Evolutionary conservation across 2,888 invertebrate genomes (phyloP).

Genomic region (Aproaerema taeniolella): DNA sequence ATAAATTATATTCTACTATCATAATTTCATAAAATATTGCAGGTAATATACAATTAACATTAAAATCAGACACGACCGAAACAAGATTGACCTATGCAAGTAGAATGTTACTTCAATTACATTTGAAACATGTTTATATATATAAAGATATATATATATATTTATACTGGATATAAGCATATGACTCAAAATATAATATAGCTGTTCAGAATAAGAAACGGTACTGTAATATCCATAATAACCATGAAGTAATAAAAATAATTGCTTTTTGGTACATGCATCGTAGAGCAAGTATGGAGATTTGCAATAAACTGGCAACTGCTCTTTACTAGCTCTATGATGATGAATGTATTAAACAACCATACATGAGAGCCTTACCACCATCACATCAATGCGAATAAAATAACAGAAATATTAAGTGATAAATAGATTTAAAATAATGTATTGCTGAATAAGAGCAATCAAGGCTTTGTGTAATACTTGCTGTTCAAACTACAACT

Average conservation of each 20-base stretch:
- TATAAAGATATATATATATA: no score
- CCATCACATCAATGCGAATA: slow-evolving; percentile 27
- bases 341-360: slow-evolving; percentile 42
- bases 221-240: slow-evolving; percentile 41
- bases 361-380: slow-evolving; percentile 49
- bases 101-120: slow-evolving; percentile 32
- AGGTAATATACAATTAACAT: slow-evolving; percentile 44
- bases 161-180: no score
- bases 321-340: slow-evolving; percentile 24
- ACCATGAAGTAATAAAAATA: no score
- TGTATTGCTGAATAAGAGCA: slow-evolving; percentile 1
- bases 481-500: slow-evolving; percentile 10
- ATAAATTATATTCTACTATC: slow-evolving; percentile 50
- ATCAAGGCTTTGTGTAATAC: slow-evolving; percentile 4
- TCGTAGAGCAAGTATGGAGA: slow-evolving; percentile 9
- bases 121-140: slow-evolving; percentile 35
- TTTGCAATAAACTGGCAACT: slow-evolving; percentile 15
- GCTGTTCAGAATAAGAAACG: slow-evolving; percentile 47
- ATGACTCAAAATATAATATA: slow-evolving; percentile 46
- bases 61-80: slow-evolving; percentile 41
- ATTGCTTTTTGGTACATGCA: no score
- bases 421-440: slow-evolving; percentile 9
- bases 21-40: slow-evolving; percentile 51
- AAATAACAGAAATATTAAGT: slow-evolving; percentile 19
- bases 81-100: slow-evolving; percentile 36